Evolutionary conservation across 2,888 invertebrate genomes (phyloP), one percentile per base, ranked within the genome.

Genomic region (Callyntrura guangdongensis): DNA sequence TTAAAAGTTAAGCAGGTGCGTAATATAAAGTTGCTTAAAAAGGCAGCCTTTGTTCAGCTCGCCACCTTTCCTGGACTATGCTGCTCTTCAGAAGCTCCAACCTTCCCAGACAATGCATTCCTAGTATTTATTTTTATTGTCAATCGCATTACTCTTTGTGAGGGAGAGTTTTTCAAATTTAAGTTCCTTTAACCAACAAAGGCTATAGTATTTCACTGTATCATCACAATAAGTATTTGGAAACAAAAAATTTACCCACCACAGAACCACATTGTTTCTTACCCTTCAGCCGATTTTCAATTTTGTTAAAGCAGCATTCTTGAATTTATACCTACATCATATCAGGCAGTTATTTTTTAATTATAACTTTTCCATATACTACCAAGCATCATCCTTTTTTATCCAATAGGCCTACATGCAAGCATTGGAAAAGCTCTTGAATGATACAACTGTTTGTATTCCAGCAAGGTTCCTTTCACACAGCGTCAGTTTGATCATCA

Each of bases 301-400:
- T n/a, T 53, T 45, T n/a, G 14, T 25, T 27, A 20, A 67, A 67
- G n/a, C 12, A 36, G 27, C 4, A 20, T 20, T 47, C 72, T 72
- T 22, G 0, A 47, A 49, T 74, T 12, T 49, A 47, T 74, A 74
- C 74, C 74, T 74, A 49, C 74, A 74, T 74, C 45, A 47, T 47
- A n/a, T n/a, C 12, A 74, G 0, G 1, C 22, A 5, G 17, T 20
- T n/a, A n/a, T 67, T 67, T 67, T 67, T 67, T 36, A 22, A 67
- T 67, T 67, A 3, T 2, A 5, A 5, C 14, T 1, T 67, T 67
- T 25, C 11, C 17, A 67, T 17, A 12, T 5, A 27, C 27, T 5
- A 27, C 27, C 14, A 67, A n/a, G 45, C 4, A 69, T 0, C 1
- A 45, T 12, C 53, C 11, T 27, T 27, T 59, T 59, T 17, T 3